A percentile compares a stretch with the other conserved stretches of the same genome.
Evolutionary conservation across 2,888 invertebrate genomes (phyloP).

Genomic region (Arrhopalites spinosus): DNA sequence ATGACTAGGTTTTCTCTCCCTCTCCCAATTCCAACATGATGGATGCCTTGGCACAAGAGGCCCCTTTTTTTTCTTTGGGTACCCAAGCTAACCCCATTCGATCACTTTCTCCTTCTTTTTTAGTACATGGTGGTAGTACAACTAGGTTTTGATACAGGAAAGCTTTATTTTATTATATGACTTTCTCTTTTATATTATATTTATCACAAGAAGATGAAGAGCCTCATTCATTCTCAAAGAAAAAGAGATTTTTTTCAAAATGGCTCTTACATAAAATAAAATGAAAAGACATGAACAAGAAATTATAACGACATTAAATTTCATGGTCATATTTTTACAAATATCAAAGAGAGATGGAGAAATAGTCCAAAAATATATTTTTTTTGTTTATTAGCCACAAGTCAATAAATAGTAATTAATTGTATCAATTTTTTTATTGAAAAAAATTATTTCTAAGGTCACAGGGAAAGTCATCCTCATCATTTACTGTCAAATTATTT

Average conservation of each 20-base stretch:
- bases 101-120: not conserved
- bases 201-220: not conserved
- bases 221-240: not conserved
- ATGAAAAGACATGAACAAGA: not conserved
- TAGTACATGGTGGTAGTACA: not conserved
- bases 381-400: too few relatives aligned
- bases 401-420: too few relatives aligned
- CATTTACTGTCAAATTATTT: too few relatives aligned
- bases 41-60: slow-evolving; percentile 37
- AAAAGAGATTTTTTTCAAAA: too few relatives aligned
- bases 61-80: slow-evolving; percentile 8
- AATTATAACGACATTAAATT: not conserved
- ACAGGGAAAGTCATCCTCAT: too few relatives aligned
- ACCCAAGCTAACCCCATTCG: not conserved
- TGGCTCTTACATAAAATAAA: not conserved
- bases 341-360: too few relatives aligned
- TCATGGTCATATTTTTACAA: not conserved
- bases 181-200: not conserved
- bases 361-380: too few relatives aligned
- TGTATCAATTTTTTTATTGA: too few relatives aligned
- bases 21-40: slow-evolving; percentile 35
- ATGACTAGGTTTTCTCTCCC: slow-evolving; percentile 15
- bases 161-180: too few relatives aligned
- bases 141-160: not conserved
- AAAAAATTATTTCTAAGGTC: too few relatives aligned